Evolutionary conservation across 1,140 invertebrate genomes (phyloP), one percentile per base, ranked within the genome.

Genomic region (Drosophila novamexicana): DNA sequence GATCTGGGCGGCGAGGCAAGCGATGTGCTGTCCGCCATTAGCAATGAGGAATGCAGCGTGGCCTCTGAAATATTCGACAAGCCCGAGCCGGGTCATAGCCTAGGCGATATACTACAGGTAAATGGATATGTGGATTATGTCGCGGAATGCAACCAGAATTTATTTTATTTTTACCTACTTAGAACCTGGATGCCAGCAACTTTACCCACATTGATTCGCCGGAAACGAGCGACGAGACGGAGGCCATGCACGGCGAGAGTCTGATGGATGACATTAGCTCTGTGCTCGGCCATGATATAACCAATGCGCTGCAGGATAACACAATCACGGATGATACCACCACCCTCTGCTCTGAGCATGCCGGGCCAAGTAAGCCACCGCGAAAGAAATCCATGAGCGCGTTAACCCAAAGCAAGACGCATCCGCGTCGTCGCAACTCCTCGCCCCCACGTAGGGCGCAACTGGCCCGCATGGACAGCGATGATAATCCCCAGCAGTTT

Each of bases 201-300:
- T 96, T 97, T 12, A 94, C 94, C 9, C 96, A 97, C 79, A 97
- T 97, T 47, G 96, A 97, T 75, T 97, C 96, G 0, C 96, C 96
- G 0, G 96, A 97, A 93, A 94, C 95, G 44, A 96, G 96, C 1
- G 96, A 97, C 57, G 94, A 95, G 1, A 95, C 94, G 1, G 95
- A 96, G 79, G 93, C 95, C 1, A 93, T 96, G 69, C 95, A 95
- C 58, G 96, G 95, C 4, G 96, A 96, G 90, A 96, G 95, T 49
- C 94, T 96, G 9, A 94, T 96, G 90, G 96, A 96, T 61, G 96
- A 96, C 79, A 94, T 96, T 7, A 96, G 95, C 81, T 96, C 96
- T 0, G 94, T 96, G 77, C 93, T 96, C 32, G 95, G 96, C 7
- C 68, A 94, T 94, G 95, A 94, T 49, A 95, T 95, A 93, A 93